Conservation (phyloP, 1,140 invertebrate species). For the Caenorhabditis briggsae region DNA sequence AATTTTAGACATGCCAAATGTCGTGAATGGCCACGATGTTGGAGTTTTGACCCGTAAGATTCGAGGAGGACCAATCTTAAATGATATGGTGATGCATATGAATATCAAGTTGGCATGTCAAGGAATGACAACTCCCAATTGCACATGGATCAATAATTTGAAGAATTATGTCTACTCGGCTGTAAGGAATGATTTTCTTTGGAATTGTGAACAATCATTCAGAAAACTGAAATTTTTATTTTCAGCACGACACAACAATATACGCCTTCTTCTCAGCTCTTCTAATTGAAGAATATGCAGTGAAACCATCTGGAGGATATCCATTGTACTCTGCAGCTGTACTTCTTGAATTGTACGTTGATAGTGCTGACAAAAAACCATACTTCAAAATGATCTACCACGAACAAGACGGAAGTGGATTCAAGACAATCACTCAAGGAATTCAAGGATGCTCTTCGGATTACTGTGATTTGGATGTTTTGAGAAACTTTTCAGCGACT, state of each 20-base stretch:
- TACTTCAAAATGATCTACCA: slow-evolving; percentile 56
- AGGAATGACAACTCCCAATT: slow-evolving; percentile 4
- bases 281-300: slow-evolving; percentile 39
- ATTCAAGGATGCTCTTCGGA: slow-evolving; percentile 31
- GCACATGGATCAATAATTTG: slow-evolving; percentile 59
- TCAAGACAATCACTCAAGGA: slow-evolving; percentile 20
- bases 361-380: slow-evolving; percentile 7
- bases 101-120: slow-evolving; percentile 60
- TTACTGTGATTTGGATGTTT: slow-evolving; percentile 39
- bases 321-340: slow-evolving; percentile 52
- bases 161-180: slow-evolving; percentile 60
- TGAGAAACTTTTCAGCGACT: background rate
- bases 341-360: slow-evolving; percentile 52
- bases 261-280: slow-evolving; percentile 58
- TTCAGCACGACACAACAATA: slow-evolving; percentile 57
- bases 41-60: slow-evolving; percentile 53
- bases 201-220: background rate
- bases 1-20: slow-evolving; percentile 44
- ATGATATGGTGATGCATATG: slow-evolving; percentile 61
- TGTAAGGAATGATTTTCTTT: background rate
- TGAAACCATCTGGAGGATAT: slow-evolving; percentile 42
- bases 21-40: slow-evolving; percentile 58
- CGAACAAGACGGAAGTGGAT: slow-evolving; percentile 24
- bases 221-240: background rate
- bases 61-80: slow-evolving; percentile 59